These are phyloP conservation scores for Epinotia bilunana DNA, from an alignment of 2,888 invertebrate genomes.

Conservation along the genomic window DNA sequence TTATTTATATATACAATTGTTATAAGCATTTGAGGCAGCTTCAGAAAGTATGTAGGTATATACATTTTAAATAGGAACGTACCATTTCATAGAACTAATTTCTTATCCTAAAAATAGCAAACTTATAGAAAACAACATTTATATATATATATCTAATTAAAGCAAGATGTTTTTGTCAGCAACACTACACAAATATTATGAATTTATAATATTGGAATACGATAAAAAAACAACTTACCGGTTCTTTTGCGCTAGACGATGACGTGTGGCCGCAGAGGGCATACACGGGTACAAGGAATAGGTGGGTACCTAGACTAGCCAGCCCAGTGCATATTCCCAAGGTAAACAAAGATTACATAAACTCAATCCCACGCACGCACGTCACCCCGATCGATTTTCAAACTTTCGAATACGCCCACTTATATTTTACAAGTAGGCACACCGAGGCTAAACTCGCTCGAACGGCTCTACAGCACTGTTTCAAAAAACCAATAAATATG, in stretches of 20 bases:
- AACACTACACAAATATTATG: background rate
- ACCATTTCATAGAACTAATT: background rate
- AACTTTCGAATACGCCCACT: constrained; percentile 84
- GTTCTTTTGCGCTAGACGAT: constrained; percentile 38
- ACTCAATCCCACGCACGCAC: constrained; percentile 83
- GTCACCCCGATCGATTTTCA: constrained; percentile 82
- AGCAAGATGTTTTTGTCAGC: constrained; percentile 12
- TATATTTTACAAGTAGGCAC: constrained; percentile 66
- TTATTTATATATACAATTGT: constrained; percentile 1
- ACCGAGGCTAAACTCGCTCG: constrained; percentile 65
- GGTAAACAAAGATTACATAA: constrained; percentile 85
- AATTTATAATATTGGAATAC: background rate
- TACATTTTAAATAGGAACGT: background rate
- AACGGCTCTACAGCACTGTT: constrained; percentile 68
- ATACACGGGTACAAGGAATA: constrained; percentile 49
- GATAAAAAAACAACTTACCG: constrained; percentile 48
- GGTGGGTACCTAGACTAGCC: constrained; percentile 63
- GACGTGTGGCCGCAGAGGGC: constrained; percentile 28
- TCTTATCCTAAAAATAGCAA: background rate
- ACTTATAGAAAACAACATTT: background rate
- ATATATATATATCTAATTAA: background rate
- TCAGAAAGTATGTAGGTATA: background rate
- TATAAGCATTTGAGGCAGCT: background rate
- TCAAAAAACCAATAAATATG: constrained; percentile 68
- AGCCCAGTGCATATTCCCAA: constrained; percentile 80